These are phyloP conservation scores for Agonopterix arenella DNA, from an alignment of 2,888 invertebrate genomes.

Conservation along the genomic window DNA sequence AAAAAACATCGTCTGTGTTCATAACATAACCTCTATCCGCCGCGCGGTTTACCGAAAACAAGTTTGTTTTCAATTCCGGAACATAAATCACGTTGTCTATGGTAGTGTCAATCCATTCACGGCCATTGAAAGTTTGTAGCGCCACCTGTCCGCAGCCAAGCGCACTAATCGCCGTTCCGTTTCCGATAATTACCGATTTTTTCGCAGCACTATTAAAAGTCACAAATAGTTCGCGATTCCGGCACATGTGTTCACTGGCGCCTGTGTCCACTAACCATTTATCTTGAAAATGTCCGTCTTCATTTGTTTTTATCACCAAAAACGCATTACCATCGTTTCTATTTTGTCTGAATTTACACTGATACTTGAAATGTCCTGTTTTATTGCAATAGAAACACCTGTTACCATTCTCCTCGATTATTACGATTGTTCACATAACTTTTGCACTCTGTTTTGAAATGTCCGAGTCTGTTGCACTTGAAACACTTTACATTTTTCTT, in stretches of 20 bases:
- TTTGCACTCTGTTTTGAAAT: not conserved
- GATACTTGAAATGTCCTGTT: no score
- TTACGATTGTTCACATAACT: not conserved
- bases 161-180: not conserved
- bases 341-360: no score
- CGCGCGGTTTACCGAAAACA: constrained; percentile 8
- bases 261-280: no score
- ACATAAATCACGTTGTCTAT: constrained; percentile 10
- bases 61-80: constrained; percentile 7
- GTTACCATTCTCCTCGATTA: not conserved
- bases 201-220: no score
- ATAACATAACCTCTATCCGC: constrained; percentile 8
- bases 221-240: no score
- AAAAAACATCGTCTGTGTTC: not conserved
- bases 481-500: not conserved
- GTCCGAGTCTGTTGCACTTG: not conserved
- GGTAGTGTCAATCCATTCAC: constrained; percentile 7
- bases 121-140: constrained; percentile 3
- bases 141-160: not conserved
- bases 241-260: no score
- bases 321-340: no score
- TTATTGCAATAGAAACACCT: no score
- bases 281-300: no score
- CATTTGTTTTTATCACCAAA: no score
- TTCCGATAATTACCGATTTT: constrained; percentile 1